phyloP scores from a whole-genome alignment of 2,888 invertebrate genomes.

The Maniola hyperantus region DNA sequence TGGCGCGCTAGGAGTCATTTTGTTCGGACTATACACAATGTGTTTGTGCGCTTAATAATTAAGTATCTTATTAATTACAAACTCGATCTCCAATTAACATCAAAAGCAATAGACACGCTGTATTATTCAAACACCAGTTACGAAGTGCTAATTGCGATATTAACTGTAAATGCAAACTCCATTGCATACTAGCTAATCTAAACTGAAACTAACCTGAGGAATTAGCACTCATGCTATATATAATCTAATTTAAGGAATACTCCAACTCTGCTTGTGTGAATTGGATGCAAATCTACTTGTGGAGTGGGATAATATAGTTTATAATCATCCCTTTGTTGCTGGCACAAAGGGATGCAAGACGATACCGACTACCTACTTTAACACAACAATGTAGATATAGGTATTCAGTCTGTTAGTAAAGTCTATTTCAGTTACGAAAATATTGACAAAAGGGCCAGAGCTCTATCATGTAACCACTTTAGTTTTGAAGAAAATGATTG shows the following conservation, averaged over 20 bases:
- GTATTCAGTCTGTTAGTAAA: background rate
- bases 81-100: conserved; percentile 32
- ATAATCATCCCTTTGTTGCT: conserved; percentile 7
- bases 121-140: conserved; percentile 36
- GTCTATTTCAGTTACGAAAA: background rate
- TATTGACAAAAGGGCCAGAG: too few species aligned
- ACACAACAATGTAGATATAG: background rate
- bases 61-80: conserved; percentile 25
- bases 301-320: background rate
- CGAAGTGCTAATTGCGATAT: conserved; percentile 33
- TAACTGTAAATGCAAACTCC: conserved; percentile 30
- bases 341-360: background rate
- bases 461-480: too few species aligned
- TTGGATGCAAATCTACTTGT: conserved; percentile 25
- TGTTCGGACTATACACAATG: too few species aligned
- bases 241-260: conserved; percentile 37
- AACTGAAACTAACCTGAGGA: conserved; percentile 37
- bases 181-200: conserved; percentile 32
- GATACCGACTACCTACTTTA: background rate
- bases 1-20: too few species aligned
- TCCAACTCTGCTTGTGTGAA: conserved; percentile 24
- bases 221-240: conserved; percentile 36
- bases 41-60: background rate
- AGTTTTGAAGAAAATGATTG: too few species aligned
- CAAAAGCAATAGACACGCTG: conserved; percentile 29